Conservation (phyloP, 2,888 invertebrate species). For the Panzeria rudis region DNA sequence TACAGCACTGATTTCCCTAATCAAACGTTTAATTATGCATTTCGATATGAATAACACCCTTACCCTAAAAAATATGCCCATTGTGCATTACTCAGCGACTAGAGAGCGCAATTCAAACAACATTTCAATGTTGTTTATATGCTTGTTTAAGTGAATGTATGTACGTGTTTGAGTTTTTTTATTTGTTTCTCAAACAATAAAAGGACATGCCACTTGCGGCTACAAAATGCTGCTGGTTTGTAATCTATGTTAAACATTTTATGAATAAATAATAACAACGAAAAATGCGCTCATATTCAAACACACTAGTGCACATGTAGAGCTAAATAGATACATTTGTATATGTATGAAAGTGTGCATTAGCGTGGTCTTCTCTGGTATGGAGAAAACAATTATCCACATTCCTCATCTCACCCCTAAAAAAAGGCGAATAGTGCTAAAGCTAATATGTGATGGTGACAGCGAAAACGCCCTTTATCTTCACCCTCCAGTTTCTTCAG, state of each 20-base stretch:
- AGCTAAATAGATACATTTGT: constrained; percentile 2
- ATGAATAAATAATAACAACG: constrained; percentile 73
- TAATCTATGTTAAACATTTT: constrained; percentile 72
- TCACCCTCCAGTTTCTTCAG: too few relatives aligned
- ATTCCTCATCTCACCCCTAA: too few relatives aligned
- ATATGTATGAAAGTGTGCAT: background rate
- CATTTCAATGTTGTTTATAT: constrained; percentile 34
- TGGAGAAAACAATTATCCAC: too few relatives aligned
- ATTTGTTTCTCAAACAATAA: constrained; percentile 66
- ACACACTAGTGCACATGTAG: constrained; percentile 11
- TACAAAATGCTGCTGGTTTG: constrained; percentile 71
- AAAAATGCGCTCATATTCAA: constrained; percentile 52
- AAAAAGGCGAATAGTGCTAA: too few relatives aligned
- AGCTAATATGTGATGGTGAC: too few relatives aligned
- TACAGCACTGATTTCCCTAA: too few relatives aligned
- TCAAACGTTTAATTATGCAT: too few relatives aligned
- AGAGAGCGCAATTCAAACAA: constrained; percentile 36
- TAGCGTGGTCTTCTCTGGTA: too few relatives aligned
- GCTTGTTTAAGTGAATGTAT: constrained; percentile 28
- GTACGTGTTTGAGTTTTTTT: constrained; percentile 19
- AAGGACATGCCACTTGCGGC: constrained; percentile 73
- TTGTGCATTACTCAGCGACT: constrained; percentile 27
- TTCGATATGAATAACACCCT: too few relatives aligned
- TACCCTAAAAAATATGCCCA: too few relatives aligned
- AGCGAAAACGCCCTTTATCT: too few relatives aligned